A percentile compares a stretch with the other conserved stretches of the same genome.
Evolutionary conservation across 2,797 vertebrate species (phyloP).

Genomic region (Antennarius maculatus): DNA sequence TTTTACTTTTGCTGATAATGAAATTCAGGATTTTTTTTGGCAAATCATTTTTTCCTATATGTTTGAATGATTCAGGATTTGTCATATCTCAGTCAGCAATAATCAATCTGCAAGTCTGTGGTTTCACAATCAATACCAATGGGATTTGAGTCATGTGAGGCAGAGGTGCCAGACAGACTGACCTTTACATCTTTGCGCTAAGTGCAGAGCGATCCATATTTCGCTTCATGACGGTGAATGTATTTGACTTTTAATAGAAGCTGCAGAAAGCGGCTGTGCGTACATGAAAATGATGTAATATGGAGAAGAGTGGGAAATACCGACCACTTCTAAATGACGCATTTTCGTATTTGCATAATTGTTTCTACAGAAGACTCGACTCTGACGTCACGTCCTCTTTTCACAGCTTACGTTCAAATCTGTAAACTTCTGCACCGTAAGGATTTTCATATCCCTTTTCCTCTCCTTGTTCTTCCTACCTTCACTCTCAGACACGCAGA

Average conservation of each 20-base stretch:
- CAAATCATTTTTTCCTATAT: conserved; percentile 18
- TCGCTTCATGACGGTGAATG: neutral
- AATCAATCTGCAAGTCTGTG: conserved; percentile 34
- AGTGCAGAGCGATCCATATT: neutral
- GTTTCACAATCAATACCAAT: conserved; percentile 60
- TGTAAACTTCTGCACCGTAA: neutral
- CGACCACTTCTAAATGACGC: too few relatives aligned
- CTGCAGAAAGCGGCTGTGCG: neutral
- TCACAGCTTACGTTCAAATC: conserved; percentile 23
- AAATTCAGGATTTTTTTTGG: neutral
- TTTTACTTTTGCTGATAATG: conserved; percentile 35
- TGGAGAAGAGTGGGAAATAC: too few relatives aligned
- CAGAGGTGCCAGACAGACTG: conserved; percentile 33
- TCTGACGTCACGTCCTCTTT: conserved; percentile 11
- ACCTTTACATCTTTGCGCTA: conserved; percentile 13
- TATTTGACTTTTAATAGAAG: neutral
- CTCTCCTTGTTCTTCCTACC: neutral
- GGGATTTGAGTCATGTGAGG: conserved; percentile 23
- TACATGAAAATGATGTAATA: neutral
- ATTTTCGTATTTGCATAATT: too few relatives aligned
- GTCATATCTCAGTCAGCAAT: conserved; percentile 44
- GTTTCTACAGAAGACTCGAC: conserved; percentile 5
- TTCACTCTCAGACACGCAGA: conserved; percentile 1
- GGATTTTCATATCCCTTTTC: neutral
- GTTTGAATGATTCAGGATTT: conserved; percentile 44